Base-by-base conservation (phyloP, 1,140 invertebrate species). In the Tyrophagus putrescentiae region DNA sequence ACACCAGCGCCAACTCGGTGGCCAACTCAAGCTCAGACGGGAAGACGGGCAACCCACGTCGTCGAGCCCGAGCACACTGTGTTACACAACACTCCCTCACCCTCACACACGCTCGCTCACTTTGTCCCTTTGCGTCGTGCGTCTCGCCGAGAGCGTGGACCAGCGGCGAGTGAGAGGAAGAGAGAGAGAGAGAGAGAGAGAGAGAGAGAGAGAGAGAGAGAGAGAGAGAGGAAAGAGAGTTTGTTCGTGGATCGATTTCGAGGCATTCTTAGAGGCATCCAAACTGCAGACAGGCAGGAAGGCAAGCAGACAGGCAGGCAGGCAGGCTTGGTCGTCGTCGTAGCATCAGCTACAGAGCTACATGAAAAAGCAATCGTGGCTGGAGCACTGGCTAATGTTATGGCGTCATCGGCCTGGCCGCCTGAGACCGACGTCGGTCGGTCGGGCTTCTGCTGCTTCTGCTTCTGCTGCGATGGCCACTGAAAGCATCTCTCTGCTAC, bases 291-390 rank as follows among this genome's bases (percentile, higher is more conserved):
- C 36, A 39, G 13, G n/a, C n/a, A n/a, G n/a, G n/a, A n/a, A n/a
- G n/a, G n/a, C n/a, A n/a, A n/a, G n/a, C n/a, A n/a, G n/a, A n/a
- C n/a, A n/a, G n/a, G n/a, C n/a, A n/a, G n/a, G n/a, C n/a, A n/a
- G n/a, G n/a, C n/a, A n/a, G n/a, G n/a, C n/a, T n/a, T n/a, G n/a
- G n/a, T n/a, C n/a, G n/a, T n/a, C n/a, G n/a, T n/a, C n/a, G n/a
- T n/a, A n/a, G n/a, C n/a, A n/a, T 39, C 36, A 39, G 36, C 21
- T 13, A 13, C 36, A 21, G 21, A 13, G 21, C 7, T 13, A 48
- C 45, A 48, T 48, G 45, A 29, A 48, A 48, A 48, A 48, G 45
- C 45, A 48, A 48, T 48, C 18, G 45, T 25, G 45, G 45, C 18
- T 25, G 18, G 45, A 7, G 7, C 7, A 7, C 7, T 48, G 45